phyloP scores from a whole-genome alignment of 2,113 vertebrate genomes.

The Labeo rohita region DNA sequence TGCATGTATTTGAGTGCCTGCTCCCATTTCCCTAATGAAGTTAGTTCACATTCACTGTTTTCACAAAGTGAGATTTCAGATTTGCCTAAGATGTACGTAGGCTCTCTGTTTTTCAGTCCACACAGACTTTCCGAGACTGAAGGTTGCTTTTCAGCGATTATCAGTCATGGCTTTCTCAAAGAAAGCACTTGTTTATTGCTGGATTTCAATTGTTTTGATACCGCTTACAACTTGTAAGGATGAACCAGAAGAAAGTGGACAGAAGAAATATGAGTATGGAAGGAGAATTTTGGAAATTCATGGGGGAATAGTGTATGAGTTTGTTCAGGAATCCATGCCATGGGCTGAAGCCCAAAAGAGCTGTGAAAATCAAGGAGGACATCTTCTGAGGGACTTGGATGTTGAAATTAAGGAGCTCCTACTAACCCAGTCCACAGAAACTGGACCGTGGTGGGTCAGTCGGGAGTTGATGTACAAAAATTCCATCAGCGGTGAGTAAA shows the following conservation, averaged over 20 bases:
- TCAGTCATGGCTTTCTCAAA: conserved; percentile 61
- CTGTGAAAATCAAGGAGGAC: conserved; percentile 67
- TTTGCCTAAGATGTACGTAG: conserved; percentile 69
- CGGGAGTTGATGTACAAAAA: conserved; percentile 23
- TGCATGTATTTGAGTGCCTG: conserved; percentile 79
- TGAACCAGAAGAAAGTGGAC: not conserved
- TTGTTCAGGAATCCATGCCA: conserved; percentile 56
- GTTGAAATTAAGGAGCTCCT: conserved; percentile 57
- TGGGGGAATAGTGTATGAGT: conserved; percentile 64
- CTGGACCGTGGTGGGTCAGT: conserved; percentile 74
- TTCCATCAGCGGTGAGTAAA: conserved; percentile 62
- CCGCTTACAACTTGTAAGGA: not conserved
- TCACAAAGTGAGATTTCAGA: conserved; percentile 63
- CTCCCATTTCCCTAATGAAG: conserved; percentile 78
- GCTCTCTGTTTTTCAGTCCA: conserved; percentile 44
- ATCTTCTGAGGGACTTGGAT: conserved; percentile 64
- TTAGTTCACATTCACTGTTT: conserved; percentile 70
- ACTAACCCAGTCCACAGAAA: conserved; percentile 38
- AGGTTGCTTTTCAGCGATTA: conserved; percentile 37
- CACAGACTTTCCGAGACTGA: not conserved
- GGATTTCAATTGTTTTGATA: conserved; percentile 58
- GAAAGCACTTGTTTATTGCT: conserved; percentile 57
- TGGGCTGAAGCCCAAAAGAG: conserved; percentile 66
- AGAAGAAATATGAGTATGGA: not conserved
- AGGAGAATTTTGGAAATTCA: conserved; percentile 50